Percentiles rank a stretch among this genome's conserved stretches.
phyloP scores from a whole-genome alignment of 2,797 vertebrate genomes.

The Danio choprae region DNA sequence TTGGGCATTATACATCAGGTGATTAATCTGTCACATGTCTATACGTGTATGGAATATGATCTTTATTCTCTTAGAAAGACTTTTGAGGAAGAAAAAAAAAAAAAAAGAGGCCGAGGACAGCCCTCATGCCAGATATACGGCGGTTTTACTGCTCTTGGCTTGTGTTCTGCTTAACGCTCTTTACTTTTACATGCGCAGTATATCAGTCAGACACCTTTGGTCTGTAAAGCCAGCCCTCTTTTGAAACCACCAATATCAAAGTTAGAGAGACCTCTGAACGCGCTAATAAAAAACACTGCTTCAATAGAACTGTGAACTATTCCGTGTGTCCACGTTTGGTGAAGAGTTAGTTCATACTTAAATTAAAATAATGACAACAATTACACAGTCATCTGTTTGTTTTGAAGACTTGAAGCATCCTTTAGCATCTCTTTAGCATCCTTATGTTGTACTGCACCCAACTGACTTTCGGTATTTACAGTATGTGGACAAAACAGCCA shows the following conservation, averaged over 20 bases:
- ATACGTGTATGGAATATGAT: constrained; percentile 6
- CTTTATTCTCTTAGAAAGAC: neutral
- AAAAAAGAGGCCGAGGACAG: neutral
- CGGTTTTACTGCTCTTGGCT: constrained; percentile 74
- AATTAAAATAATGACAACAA: neutral
- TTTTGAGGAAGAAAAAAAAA: neutral
- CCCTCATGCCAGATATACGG: constrained; percentile 68
- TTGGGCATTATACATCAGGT: neutral
- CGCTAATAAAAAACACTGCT: neutral
- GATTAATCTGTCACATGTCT: neutral
- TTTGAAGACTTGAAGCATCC: too few species aligned
- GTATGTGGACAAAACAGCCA: neutral
- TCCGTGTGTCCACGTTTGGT: neutral
- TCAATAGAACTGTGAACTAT: constrained; percentile 11
- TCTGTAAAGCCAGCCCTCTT: constrained; percentile 55
- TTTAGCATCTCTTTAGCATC: neutral
- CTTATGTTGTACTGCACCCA: neutral
- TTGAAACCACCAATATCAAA: constrained; percentile 50
- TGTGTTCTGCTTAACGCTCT: constrained; percentile 70
- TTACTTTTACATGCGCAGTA: constrained; percentile 73
- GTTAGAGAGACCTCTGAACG: constrained; percentile 29
- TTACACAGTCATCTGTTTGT: neutral
- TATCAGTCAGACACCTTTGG: constrained; percentile 70
- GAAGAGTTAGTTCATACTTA: neutral
- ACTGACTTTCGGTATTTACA: neutral